Conservation (phyloP, 2,113 vertebrate species). For the Columbina picui region DNA sequence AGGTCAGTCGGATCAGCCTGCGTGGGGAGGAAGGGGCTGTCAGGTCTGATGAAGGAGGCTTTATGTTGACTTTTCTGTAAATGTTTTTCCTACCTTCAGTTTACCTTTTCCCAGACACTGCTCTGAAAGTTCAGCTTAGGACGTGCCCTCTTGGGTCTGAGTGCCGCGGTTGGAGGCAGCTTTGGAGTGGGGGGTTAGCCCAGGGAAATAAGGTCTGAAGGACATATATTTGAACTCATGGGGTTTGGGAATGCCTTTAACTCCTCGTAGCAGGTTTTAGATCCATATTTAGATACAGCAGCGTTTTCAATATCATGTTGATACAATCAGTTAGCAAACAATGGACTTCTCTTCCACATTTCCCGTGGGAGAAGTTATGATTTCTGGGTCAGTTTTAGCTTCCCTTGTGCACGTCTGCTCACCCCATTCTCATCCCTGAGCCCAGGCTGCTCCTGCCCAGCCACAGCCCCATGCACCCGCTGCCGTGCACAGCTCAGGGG, state of each 20-base stretch:
- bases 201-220: background rate
- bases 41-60: background rate
- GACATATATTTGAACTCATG: background rate
- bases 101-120: background rate
- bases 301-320: background rate
- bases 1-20: background rate
- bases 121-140: background rate
- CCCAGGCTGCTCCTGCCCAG: background rate
- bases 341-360: background rate
- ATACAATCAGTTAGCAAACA: background rate
- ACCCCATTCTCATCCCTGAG: background rate
- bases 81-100: background rate
- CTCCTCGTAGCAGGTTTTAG: background rate
- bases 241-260: background rate
- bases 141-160: background rate
- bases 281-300: background rate
- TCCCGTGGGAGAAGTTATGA: background rate
- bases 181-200: background rate
- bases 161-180: background rate
- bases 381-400: background rate
- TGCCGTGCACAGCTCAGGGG: fast-evolving
- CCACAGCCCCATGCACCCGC: background rate
- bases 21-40: background rate
- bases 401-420: background rate
- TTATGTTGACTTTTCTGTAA: background rate